Base-by-base conservation (phyloP, 2,888 invertebrate genomes). In the Scaeva pyrastri region DNA sequence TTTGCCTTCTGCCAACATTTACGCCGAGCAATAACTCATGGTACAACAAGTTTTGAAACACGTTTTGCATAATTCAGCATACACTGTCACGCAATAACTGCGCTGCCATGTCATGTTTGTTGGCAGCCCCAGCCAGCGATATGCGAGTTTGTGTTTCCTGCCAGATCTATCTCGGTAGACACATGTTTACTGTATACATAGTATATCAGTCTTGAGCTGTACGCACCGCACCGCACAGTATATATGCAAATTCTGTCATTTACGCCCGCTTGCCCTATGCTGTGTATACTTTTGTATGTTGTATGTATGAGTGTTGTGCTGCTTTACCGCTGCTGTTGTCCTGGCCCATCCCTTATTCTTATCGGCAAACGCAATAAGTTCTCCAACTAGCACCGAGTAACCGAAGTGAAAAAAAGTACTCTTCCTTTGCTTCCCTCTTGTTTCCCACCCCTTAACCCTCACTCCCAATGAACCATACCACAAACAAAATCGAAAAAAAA, bases 31-130 rank as follows among this genome's bases (percentile, higher is more conserved):
- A 76, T 70, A 64, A 79, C 75, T 74, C 83, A 64, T 82, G 60
- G 75, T 78, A 64, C 71, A 75, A 79, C 83, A 79, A 83, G 83
- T 85, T 83, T 83, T 87, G 86, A 78, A 87, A 83, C 88, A 88
- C 80, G 88, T 87, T 85, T 88, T 88, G 88, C 88, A 88, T 88
- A 88, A 88, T 88, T 88, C 88, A 88, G 87, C 83, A 88, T 82
- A 85, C 68, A 52, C 79, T 82, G 81, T 78, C 84, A 88, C 80
- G 85, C 88, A 84, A 87, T 79, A 87, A 80, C 86, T 83, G 87
- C 68, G 68, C 80, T 84, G 73, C 77, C 85, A 88, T 78, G 81
- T 85, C 85, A 81, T 86, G 82, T 86, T 68, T 74, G 86, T 71
- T 82, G 64, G 58, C 74, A 82, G 70, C 80, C 68, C 50, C 74